Conservation (phyloP, 2,797 vertebrate genomes). For the Myotis daubentonii region DNA sequence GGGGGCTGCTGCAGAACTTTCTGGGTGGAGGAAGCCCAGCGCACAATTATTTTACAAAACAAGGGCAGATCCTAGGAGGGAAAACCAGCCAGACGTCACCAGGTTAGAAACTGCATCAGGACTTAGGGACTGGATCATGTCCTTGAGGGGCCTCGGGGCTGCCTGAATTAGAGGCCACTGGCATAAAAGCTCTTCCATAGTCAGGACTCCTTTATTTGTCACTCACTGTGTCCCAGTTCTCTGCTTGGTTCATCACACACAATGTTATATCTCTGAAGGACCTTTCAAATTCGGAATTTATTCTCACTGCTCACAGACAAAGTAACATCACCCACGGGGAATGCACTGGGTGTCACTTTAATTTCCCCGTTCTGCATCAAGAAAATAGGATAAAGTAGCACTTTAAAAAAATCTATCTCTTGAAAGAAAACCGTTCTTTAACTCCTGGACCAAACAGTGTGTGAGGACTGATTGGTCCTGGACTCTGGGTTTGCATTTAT, state of each 20-base stretch:
- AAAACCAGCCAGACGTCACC: too few species aligned
- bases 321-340: rapidly evolving
- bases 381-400: not conserved
- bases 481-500: not conserved
- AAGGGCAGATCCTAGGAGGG: not conserved
- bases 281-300: not conserved
- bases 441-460: too few species aligned
- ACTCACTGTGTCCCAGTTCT: not conserved
- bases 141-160: not conserved
- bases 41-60: not conserved
- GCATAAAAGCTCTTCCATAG: rapidly evolving
- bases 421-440: not conserved
- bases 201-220: rapidly evolving
- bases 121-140: rapidly evolving
- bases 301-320: too few species aligned
- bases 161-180: rapidly evolving
- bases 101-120: not conserved
- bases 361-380: too few species aligned
- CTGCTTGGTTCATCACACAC: rapidly evolving
- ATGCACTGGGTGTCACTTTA: rapidly evolving
- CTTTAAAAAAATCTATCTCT: not conserved
- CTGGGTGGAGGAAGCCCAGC: not conserved
- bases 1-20: not conserved
- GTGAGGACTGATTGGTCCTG: not conserved
- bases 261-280: not conserved